Evolutionary conservation across 2,888 invertebrate species (phyloP), one percentile per base, ranked within the genome.

Genomic region (Bruchidius siliquastri): DNA sequence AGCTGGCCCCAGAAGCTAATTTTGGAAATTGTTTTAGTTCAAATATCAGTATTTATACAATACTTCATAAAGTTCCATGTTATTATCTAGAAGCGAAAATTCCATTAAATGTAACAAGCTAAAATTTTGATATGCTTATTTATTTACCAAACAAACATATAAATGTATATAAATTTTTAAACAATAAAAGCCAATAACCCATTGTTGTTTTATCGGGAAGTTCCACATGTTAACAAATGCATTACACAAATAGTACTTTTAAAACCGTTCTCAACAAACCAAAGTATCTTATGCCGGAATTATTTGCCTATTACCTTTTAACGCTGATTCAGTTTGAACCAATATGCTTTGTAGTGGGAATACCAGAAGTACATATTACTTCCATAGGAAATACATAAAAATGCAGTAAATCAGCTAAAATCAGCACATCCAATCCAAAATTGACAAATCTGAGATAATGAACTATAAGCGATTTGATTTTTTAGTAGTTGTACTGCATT

Each of bases 121-220:
- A 72, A 26, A 68, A 74, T 72, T 71, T 49, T 74, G 74, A 73
- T 74, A 74, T 72, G 69, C 71, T 74, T 76, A 74, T 76, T 75
- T 78, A 74, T 78, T 76, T 76, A 76, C 76, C 76, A 77, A 77
- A 74, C 75, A 76, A 49, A 49, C 49, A 49, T 13, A 49, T 49
- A 49, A 49, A 49, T 49, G 72, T 73, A 74, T 78, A 73, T 74
- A 76, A 77, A 77, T 77, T 74, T 75, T 73, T 73, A 75, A 79
- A 81, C 79, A 79, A 81, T 80, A 77, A 77, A 81, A 81, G 80
- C 79, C 79, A 79, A 81, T 79, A 77, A 78, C 77, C 79, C 77
- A 77, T 81, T 81, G 80, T 81, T 79, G 18, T 66, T 71, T 49
- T 66, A 70, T 76, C 77, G 77, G 75, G 77, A 77, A 76, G 71